Evolutionary conservation across 37 sponge, comb jelly and placozoan species (phyloP).

Genomic region (Amphimedon queenslandica): DNA sequence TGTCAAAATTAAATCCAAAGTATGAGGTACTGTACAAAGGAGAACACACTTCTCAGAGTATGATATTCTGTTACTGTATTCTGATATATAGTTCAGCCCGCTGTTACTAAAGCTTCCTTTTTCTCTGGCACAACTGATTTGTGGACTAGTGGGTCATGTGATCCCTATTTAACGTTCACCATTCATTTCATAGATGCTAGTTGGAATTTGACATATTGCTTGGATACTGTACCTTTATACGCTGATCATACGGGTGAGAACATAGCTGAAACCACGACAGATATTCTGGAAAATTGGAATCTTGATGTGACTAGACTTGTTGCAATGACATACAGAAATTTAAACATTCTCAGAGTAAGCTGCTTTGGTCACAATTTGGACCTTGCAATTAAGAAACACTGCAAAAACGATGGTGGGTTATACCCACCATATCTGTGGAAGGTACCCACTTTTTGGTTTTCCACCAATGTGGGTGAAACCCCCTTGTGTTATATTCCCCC

Average conservation of each 20-base stretch:
- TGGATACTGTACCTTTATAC: neutral
- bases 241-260: neutral
- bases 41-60: neutral
- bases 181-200: neutral
- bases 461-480: too few relatives aligned
- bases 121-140: too few relatives aligned
- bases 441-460: too few relatives aligned
- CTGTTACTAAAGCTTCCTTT: neutral
- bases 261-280: neutral
- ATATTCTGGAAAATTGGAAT: neutral
- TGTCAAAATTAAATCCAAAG: neutral
- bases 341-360: constrained; percentile 4
- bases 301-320: neutral
- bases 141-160: neutral
- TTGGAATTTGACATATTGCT: neutral
- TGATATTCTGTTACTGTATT: too few relatives aligned
- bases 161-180: neutral
- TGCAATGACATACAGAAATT: neutral
- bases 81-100: neutral
- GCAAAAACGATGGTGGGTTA: too few relatives aligned
- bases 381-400: too few relatives aligned
- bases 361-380: too few relatives aligned
- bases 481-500: too few relatives aligned
- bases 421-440: too few relatives aligned
- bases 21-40: neutral